Evolutionary conservation across 2,113 vertebrate species (phyloP), one percentile per base, ranked within the genome.

Genomic region (Accipiter cooperii): DNA sequence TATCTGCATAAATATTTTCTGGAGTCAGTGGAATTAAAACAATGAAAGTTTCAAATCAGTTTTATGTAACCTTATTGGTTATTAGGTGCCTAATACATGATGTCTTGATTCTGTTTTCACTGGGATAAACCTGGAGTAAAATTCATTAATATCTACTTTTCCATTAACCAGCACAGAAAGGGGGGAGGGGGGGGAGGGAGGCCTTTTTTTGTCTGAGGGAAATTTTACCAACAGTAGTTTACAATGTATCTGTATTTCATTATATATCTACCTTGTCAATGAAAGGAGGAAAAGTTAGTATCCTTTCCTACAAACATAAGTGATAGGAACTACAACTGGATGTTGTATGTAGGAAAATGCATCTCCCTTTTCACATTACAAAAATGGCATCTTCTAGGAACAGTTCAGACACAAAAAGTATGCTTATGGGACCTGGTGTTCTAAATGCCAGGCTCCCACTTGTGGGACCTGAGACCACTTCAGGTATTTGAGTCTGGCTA

Each of bases 151-250:
- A 69, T 87, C 52, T 86, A 5, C 15, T 58, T 64, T 88, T 77
- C 44, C 68, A 34, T 22, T 75, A 54, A 60, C 16, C 14, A 29
- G 6, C 10, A 60, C 33, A 69, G 40, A 87, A 85, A 47, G 20
- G 47, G 46, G 8, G 5, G 5, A 10, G 2, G 0, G 2, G 0
- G 2, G 42, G 5, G 5, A 10, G 3, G 0, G 2, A 0, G 2
- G 40, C 12, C 38, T 55, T 55, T 58, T 52, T 55, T 20, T 38
- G 5, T 49, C 57, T 44, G 24, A 89, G 33, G 22, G 20, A 64
- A 58, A 70, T 63, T 75, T 71, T 69, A 55, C 8, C 20, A 64
- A 75, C 4, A 64, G 68, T 79, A 60, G 13, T 14, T 69, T 70
- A 10, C n/a, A 60, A 61, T 64, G 11, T 17, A 12, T 44, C 36